Base-by-base conservation (phyloP, 2,113 vertebrate genomes). In the Seriola aureovittata region DNA sequence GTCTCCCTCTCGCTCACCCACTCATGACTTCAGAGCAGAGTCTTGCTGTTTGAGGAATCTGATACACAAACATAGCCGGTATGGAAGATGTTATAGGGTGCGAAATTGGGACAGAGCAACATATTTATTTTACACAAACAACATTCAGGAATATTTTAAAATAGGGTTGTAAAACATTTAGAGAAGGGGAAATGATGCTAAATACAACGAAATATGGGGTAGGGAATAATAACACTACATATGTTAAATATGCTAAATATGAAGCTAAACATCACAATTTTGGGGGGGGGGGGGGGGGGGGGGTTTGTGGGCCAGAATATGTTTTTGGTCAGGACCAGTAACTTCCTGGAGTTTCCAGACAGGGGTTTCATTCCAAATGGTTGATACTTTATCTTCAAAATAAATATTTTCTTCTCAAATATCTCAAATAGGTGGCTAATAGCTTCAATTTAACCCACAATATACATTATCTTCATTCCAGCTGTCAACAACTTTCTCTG, bases 31-130 rank as follows among this genome's bases (percentile, higher is more conserved):
- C 14, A 36, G 34, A 67, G 52, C 21, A 46, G 7, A 59, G 38
- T 59, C 55, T 58, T 52, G 78, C 67, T 80, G 72, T 63, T 55
- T 54, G 46, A 54, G 72, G 44, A 76, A 81, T 75, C 71, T 42
- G 40, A 68, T 52, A 69, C 64, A 75, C 48, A 69, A 57, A 72
- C 52, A 77, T 23, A 62, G 66, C 17, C 59, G 19, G 48, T 64
- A 17, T 72, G 59, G 78, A 66, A 58, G 38, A 67, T 23, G 69
- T 58, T 44, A 73, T 25, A 73, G 34, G 58, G 67, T 36, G 44
- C 6, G 25, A 42, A 17, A 71, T 21, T 38, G 69, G 60, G 36
- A 36, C 52, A 32, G n/a, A 40, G 66, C 16, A 72, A 58, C 36
- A 57, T 2, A 32, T 57, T 57, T 25, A 57, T 12, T 57, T 57